phyloP scores from a whole-genome alignment of 2,797 vertebrate genomes.

The Apogon hyalosoma region DNA sequence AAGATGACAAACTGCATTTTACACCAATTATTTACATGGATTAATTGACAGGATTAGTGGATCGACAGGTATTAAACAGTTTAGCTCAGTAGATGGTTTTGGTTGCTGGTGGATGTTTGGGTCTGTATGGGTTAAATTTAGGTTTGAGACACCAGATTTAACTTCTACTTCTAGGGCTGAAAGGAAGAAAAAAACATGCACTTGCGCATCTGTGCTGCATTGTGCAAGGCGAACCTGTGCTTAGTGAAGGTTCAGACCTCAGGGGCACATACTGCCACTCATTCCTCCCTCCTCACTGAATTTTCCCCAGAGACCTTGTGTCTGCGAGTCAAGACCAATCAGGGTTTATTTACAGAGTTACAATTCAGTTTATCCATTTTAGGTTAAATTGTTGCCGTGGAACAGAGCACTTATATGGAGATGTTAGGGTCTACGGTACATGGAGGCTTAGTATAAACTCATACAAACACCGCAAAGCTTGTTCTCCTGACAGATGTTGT shows the following conservation, averaged over 20 bases:
- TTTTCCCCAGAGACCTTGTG: constrained; percentile 1
- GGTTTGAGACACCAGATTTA: too few species aligned
- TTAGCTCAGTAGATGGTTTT: too few species aligned
- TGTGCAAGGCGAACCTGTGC: neutral
- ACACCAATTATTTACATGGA: too few species aligned
- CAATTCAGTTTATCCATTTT: constrained; percentile 15
- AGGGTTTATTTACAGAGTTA: constrained; percentile 6
- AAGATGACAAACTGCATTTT: too few species aligned
- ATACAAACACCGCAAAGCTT: too few species aligned
- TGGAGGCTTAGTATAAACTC: too few species aligned
- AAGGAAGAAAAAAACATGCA: neutral
- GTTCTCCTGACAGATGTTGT: constrained; percentile 7
- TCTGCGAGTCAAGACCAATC: neutral
- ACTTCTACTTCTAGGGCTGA: too few species aligned
- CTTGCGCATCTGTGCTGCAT: neutral
- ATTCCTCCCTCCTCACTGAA: neutral
- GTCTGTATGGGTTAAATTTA: too few species aligned
- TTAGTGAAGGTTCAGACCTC: constrained; percentile 8
- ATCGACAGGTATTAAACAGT: too few species aligned
- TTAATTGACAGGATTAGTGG: too few species aligned
- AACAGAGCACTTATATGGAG: constrained; percentile 6
- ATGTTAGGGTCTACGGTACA: too few species aligned
- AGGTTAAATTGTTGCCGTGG: constrained; percentile 22
- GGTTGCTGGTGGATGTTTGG: too few species aligned
- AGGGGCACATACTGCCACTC: neutral